Base-by-base conservation (phyloP, 2,797 vertebrate species). In the Betta splendens region DNA sequence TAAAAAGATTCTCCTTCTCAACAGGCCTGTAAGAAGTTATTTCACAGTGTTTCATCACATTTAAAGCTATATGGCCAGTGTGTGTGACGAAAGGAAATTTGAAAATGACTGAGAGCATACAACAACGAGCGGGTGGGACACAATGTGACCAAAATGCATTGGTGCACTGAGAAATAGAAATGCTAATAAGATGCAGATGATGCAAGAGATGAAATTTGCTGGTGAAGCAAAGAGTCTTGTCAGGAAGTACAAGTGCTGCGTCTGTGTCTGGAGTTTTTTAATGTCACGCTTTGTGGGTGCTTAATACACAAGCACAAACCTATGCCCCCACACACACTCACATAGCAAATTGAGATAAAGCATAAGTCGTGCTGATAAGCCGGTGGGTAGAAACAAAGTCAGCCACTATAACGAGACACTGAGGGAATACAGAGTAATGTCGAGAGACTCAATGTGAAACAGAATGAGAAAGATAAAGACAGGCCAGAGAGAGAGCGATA, bases 381-480 rank as follows among this genome's bases (percentile, higher is more conserved):
- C 55, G 76, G 23, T 68, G 78, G 72, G 53, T 71, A 53, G 61
- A 80, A 84, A 80, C 70, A 86, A 85, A 89, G 77, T 82, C 85
- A 87, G 64, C 66, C 75, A 75, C 67, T 83, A 80, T 85, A 87
- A 80, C 79, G 47, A 85, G 85, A 78, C 72, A 77, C 71, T 45
- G 57, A 58, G 77, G 79, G 86, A 85, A 83, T 79, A 81, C 63
- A 60, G 69, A 79, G 51, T 20, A 54, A 47, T 7, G 40, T 45
- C 7, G 13, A 69, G 79, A 68, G 77, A 72, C 36, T 61, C 9
- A 6, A 36, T 51, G 50, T 57, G 64, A 78, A 64, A 64, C 57
- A 59, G 58, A 78, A 78, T 59, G 60, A 69, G 33, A 75, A 44
- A 73, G 77, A 87, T 79, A 72, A 76, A 81, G 60, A 80, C 62